Conservation (phyloP, 2,888 invertebrate genomes). For the Heliconius hortense region DNA sequence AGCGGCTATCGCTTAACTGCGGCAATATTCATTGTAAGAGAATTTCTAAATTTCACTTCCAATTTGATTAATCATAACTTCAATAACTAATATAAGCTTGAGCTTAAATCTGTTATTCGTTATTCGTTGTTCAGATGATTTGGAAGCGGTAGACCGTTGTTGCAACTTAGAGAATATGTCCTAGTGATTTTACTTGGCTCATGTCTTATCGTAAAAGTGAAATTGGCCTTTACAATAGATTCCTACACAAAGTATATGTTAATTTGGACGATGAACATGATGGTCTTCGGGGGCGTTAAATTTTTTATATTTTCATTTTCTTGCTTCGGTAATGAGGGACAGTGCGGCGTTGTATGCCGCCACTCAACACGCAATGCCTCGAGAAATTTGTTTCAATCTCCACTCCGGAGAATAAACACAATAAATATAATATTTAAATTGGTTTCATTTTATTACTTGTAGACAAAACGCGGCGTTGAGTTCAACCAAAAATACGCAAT, state of each 20-base stretch:
- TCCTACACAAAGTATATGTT: neutral
- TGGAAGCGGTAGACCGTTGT: neutral
- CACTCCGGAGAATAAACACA: too few relatives aligned
- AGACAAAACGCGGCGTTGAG: neutral
- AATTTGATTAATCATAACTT: constrained; percentile 15
- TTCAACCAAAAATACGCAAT: neutral
- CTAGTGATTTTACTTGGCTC: neutral
- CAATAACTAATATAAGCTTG: constrained; percentile 8
- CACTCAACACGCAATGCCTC: too few relatives aligned
- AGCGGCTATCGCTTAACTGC: constrained; percentile 18
- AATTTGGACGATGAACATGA: too few relatives aligned
- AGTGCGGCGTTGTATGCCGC: too few relatives aligned
- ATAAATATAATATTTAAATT: too few relatives aligned
- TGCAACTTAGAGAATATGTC: neutral
- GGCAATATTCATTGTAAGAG: constrained; percentile 16
- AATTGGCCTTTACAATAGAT: neutral
- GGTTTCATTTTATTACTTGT: too few relatives aligned
- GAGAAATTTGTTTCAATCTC: too few relatives aligned
- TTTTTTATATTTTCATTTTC: too few relatives aligned
- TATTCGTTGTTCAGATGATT: constrained; percentile 3
- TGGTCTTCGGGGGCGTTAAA: too few relatives aligned
- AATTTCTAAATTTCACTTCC: constrained; percentile 19
- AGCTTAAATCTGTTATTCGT: constrained; percentile 10
- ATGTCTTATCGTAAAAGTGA: neutral
- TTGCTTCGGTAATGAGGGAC: too few relatives aligned